These are phyloP conservation scores for Asobara japonica DNA, from an alignment of 1,140 invertebrate genomes.

Conservation along the genomic window DNA sequence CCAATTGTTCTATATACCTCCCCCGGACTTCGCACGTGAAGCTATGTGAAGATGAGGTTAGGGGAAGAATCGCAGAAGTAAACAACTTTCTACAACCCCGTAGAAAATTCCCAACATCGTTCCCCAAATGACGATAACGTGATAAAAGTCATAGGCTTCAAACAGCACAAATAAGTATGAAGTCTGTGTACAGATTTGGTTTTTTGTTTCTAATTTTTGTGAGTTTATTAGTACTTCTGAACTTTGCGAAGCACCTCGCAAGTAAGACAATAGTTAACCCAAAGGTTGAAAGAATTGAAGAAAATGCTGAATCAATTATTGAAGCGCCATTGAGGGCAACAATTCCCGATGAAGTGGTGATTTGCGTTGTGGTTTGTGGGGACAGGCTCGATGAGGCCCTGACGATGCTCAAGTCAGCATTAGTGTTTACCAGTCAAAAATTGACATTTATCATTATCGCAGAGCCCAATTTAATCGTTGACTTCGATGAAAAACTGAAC, in stretches of 20 bases:
- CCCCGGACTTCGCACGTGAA: too few species aligned
- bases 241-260: not conserved
- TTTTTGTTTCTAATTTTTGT: not conserved
- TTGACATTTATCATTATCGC: slow-evolving; percentile 83
- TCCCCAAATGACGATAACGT: too few species aligned
- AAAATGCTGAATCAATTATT: not conserved
- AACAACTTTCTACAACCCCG: too few species aligned
- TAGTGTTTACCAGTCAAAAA: slow-evolving; percentile 76
- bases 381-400: slow-evolving; percentile 78
- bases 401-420: slow-evolving; percentile 87
- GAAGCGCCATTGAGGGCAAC: not conserved
- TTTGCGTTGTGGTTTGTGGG: slow-evolving; percentile 76
- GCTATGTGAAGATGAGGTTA: too few species aligned
- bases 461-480: slow-evolving; percentile 75
- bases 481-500: slow-evolving; percentile 77
- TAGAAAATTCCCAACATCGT: too few species aligned
- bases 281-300: not conserved
- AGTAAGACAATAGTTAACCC: not conserved
- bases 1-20: too few species aligned
- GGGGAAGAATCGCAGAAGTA: too few species aligned
- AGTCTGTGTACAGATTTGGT: not conserved
- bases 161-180: too few species aligned
- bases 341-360: slow-evolving; percentile 46
- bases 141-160: too few species aligned
- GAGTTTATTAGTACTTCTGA: not conserved